Evolutionary conservation across 2,113 vertebrate genomes (phyloP).

Genomic region (western clawed frog (Xenopus tropicalis)): UCB_Xtro_10.0 CM004443.2:171364001-171364500

Average conservation of each 20-base stretch:
- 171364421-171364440: neutral
- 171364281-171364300: slow-evolving; percentile 35
- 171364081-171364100: slow-evolving; percentile 17
- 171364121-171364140: slow-evolving; percentile 12
- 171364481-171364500: no score
- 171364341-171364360: slow-evolving; percentile 30
- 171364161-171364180: neutral
- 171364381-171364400: slow-evolving; percentile 34
- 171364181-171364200: slow-evolving; percentile 5
- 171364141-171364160: neutral
- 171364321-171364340: neutral
- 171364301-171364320: slow-evolving; percentile 13
- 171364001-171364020: no score
- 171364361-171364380: slow-evolving; percentile 8
- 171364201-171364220: neutral
- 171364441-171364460: no score
- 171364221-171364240: neutral
- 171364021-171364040: no score
- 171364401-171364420: neutral
- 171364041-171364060: no score
- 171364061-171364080: slow-evolving; percentile 10
- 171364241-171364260: slow-evolving; percentile 2
- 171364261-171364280: slow-evolving; percentile 25
- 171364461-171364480: no score
- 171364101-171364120: slow-evolving; percentile 4